Evolutionary conservation across 2,797 vertebrate species (phyloP).

Genomic region (Pangasius macronema): DNA sequence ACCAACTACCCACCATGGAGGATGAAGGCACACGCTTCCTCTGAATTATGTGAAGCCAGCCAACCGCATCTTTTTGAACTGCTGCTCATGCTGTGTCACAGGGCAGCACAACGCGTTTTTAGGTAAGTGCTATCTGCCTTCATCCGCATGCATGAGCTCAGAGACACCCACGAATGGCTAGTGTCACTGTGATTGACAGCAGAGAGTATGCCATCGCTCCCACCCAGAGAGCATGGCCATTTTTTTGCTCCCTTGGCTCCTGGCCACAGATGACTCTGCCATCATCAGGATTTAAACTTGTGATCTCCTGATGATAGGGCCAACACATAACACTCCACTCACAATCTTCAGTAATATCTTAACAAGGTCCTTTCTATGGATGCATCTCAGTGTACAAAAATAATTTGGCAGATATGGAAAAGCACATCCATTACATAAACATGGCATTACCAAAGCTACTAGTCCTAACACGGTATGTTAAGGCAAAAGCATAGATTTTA

Average conservation of each 20-base stretch:
- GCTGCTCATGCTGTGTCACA: constrained; percentile 1
- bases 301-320: neutral
- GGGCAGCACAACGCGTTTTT: neutral
- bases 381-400: neutral
- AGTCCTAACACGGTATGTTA: neutral
- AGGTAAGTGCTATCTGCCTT: constrained; percentile 15
- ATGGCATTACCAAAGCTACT: neutral
- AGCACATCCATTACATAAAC: neutral
- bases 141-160: neutral
- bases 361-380: neutral
- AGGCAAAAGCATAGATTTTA: neutral
- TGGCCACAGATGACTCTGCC: constrained; percentile 4
- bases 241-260: constrained; percentile 14
- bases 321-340: neutral
- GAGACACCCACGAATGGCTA: neutral
- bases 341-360: neutral
- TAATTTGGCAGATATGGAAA: neutral
- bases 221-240: neutral
- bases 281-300: neutral
- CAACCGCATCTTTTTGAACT: neutral
- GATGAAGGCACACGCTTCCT: neutral
- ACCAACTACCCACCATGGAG: neutral
- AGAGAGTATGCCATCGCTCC: neutral
- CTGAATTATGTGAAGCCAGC: neutral
- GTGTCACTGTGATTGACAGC: constrained; percentile 21